phyloP scores from a whole-genome alignment of 2,113 vertebrate species.

The Chiloscyllium plagiosum region DNA sequence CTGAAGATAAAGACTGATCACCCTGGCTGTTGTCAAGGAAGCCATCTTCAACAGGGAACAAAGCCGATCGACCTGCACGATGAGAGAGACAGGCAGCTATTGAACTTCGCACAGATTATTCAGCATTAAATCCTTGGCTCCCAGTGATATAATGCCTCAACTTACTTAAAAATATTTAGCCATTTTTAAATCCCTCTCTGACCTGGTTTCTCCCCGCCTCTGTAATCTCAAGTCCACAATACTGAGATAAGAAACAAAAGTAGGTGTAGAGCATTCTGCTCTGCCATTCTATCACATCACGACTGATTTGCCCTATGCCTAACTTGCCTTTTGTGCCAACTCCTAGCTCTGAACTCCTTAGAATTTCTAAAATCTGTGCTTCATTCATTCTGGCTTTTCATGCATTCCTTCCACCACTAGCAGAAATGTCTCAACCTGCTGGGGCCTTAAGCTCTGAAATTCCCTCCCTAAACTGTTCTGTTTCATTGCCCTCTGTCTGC shows the following conservation, averaged over 20 bases:
- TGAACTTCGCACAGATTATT: neutral
- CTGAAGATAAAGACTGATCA: conserved; percentile 6
- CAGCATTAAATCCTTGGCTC: neutral
- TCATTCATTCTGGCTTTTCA: neutral
- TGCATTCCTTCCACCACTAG: neutral
- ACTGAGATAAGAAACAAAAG: neutral
- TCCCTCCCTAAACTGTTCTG: neutral
- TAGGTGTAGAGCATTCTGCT: too few relatives aligned
- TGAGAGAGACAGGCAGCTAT: neutral
- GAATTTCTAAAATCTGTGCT: neutral
- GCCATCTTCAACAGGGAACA: conserved; percentile 27
- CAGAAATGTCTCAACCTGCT: neutral
- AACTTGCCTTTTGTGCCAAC: too few relatives aligned
- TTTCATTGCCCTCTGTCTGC: neutral
- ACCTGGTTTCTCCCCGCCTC: neutral
- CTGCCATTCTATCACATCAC: too few relatives aligned
- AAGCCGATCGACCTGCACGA: neutral
- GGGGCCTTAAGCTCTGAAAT: neutral
- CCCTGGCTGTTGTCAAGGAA: conserved; percentile 29
- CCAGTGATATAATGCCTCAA: neutral
- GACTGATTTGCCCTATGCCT: too few relatives aligned
- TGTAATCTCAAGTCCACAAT: neutral
- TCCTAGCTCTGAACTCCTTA: too few relatives aligned
- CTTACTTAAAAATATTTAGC: neutral
- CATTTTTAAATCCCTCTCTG: neutral